Conservation (phyloP, 2,797 vertebrate species). For the Melanogrammus aeglefinus region DNA sequence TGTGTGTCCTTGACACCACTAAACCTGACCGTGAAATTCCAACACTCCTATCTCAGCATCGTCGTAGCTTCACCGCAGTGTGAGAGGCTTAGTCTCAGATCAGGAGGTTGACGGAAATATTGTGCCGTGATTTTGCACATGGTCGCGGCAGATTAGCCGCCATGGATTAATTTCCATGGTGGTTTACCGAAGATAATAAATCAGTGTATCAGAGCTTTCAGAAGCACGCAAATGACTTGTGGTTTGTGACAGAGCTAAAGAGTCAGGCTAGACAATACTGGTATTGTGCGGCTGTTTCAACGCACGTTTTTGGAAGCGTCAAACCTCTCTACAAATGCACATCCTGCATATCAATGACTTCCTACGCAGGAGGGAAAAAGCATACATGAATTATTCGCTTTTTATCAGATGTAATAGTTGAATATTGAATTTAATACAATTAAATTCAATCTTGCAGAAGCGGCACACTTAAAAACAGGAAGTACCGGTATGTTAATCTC, state of each 20-base stretch:
- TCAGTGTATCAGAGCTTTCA: slow-evolving; percentile 51
- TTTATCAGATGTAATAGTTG: slow-evolving; percentile 18
- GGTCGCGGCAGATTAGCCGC: slow-evolving; percentile 59
- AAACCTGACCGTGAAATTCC: slow-evolving; percentile 20
- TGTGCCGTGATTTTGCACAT: slow-evolving; percentile 54
- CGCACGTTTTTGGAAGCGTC: slow-evolving; percentile 36
- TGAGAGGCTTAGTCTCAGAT: slow-evolving; percentile 42
- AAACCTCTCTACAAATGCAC: slow-evolving; percentile 12
- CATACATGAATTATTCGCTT: not conserved
- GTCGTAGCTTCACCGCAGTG: slow-evolving; percentile 38
- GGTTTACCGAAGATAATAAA: slow-evolving; percentile 62
- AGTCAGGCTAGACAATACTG: slow-evolving; percentile 54
- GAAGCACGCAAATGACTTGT: slow-evolving; percentile 62
- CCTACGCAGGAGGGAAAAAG: not conserved
- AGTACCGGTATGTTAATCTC: not conserved
- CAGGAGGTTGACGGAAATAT: slow-evolving; percentile 45
- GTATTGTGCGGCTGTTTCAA: slow-evolving; percentile 53
- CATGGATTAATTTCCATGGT: slow-evolving; percentile 60
- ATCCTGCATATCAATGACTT: not conserved
- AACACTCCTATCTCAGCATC: slow-evolving; percentile 40
- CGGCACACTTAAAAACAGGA: not conserved
- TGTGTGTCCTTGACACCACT: not conserved
- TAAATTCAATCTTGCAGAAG: not conserved
- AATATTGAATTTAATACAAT: not conserved
- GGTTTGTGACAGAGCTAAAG: slow-evolving; percentile 66